Percentiles rank a stretch among this genome's conserved stretches.
Evolutionary conservation across 2,888 invertebrate genomes (phyloP).

Genomic region (Bellardia bayeri): DNA sequence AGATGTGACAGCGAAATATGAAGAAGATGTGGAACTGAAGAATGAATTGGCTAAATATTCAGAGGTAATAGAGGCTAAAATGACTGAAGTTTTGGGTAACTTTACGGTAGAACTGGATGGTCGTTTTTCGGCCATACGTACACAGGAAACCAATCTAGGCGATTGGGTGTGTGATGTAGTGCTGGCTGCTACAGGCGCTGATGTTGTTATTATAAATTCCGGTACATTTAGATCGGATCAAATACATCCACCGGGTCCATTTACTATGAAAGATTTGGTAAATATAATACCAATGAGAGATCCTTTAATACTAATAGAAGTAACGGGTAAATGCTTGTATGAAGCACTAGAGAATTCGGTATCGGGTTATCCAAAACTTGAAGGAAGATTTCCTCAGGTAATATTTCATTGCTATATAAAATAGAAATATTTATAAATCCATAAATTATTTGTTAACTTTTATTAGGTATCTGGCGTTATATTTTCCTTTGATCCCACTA

Average conservation of each 20-base stretch:
- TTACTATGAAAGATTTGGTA: slow-evolving; percentile 92
- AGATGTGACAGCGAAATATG: slow-evolving; percentile 88
- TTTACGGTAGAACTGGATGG: slow-evolving; percentile 95
- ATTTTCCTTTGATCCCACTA: slow-evolving; percentile 90
- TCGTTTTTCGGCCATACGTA: slow-evolving; percentile 91
- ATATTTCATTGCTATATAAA: not conserved
- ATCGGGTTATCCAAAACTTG: slow-evolving; percentile 92
- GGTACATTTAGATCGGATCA: slow-evolving; percentile 85
- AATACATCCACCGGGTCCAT: slow-evolving; percentile 91
- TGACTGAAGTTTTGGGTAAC: slow-evolving; percentile 92
- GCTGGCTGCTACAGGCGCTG: slow-evolving; percentile 93
- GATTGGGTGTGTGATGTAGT: slow-evolving; percentile 93
- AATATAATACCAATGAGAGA: slow-evolving; percentile 94
- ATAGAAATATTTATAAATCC: not conserved
- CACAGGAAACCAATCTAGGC: slow-evolving; percentile 94
- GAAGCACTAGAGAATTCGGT: slow-evolving; percentile 93
- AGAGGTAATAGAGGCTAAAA: slow-evolving; percentile 91
- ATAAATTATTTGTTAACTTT: slow-evolving; percentile 11
- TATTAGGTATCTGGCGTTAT: slow-evolving; percentile 89
- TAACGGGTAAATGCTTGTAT: slow-evolving; percentile 89
- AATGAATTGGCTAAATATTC: slow-evolving; percentile 89
- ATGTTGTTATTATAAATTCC: slow-evolving; percentile 93
- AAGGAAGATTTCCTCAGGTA: slow-evolving; percentile 94
- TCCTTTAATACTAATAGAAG: slow-evolving; percentile 90
- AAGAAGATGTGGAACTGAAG: slow-evolving; percentile 90